Evolutionary conservation across 2,113 vertebrate genomes (phyloP), one percentile per base, ranked within the genome.

Genomic region (Ictalurus punctatus): DNA sequence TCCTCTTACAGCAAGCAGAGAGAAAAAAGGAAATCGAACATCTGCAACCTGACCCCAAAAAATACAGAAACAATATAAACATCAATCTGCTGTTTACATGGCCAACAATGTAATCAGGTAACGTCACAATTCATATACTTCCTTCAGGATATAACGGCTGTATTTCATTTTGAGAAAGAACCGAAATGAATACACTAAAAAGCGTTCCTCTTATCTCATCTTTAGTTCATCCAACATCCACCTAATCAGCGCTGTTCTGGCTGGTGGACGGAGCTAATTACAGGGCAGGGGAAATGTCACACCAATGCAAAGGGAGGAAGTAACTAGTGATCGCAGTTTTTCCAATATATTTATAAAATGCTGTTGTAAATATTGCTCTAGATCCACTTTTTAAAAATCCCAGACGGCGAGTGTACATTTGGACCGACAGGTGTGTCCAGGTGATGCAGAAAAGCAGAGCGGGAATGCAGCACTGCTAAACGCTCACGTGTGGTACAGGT

Each of bases 1-100:
- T 88, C 92, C 93, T 86, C 89, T 92, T 92, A 90, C 56, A 90
- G 58, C 87, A 44, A 88, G 88, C 89, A 88, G 84, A 78, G 23
- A 56, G 71, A 79, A 67, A 78, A n/a, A 25, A 4, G 17, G 52
- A 56, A 81, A 37, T 59, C 87, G 14, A 83, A 84, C 87, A 88
- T 88, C 87, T 83, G 86, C 86, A 59, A 83, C 25, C 80, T 83
- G 78, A 3, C 40, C 40, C 0, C 19, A 73, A 48, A 13, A 58
- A n/a, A n/a, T 4, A 85, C 0, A 73, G 34, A 52, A 40, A 56
- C 4, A 71, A 37, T 54, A 79, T 13, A 21, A 13, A 54, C 44
- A 85, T 54, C 30, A 54, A 56, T 48, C 63, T 40, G n/a, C 23
- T 13, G 48, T 48, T 48, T 48, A 48, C 8, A 48, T 21, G 21